Base-by-base conservation (phyloP, 1,140 invertebrate genomes). In the Sogatella furcifera region DNA sequence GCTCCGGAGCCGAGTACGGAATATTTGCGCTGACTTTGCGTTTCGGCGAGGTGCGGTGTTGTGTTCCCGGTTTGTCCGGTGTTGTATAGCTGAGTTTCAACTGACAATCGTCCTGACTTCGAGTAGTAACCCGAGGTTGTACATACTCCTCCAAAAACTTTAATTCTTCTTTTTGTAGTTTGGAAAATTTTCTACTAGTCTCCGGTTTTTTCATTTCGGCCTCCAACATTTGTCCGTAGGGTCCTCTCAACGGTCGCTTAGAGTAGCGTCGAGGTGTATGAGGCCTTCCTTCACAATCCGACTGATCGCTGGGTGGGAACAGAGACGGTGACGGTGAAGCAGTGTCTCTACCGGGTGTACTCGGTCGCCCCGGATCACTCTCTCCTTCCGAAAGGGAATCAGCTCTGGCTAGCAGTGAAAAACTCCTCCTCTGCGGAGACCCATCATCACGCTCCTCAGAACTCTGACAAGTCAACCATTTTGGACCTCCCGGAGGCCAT, bases 201-300 rank as follows among this genome's bases (percentile, higher is more conserved):
- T 81, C 80, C 0, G 83, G 81, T 69, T 87, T 87, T 53, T 85
- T 87, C 83, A 89, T 88, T 72, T 90, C 86, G 2, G 86, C 85
- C 70, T 90, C 88, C 13, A 90, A 74, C 86, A 90, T 89, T 70
- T 89, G 85, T 0, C 87, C 86, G 67, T 89, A 90, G 4, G 88
- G 88, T 6, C 88, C 88, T 17, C 88, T 76, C 0, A 90, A 72
- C 0, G 86, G 86, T 15, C 86, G 73, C 70, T 89, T 89, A 10
- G 82, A 84, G 67, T 87, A 90, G 4, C 86, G 75, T 21, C 77
- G 65, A 5, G 71, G 69, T 0, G 69, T 59, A 38, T 55, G 63
- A n/a, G 64, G 65, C 59, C 61, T 64, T 62, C 76, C 76, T 67
- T 83, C 78, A 62, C 75, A 76, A 65, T 80, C 78, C 11, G 80